These are phyloP conservation scores for Sturmia bella DNA, from an alignment of 2,888 invertebrate genomes.

Conservation along the genomic window DNA sequence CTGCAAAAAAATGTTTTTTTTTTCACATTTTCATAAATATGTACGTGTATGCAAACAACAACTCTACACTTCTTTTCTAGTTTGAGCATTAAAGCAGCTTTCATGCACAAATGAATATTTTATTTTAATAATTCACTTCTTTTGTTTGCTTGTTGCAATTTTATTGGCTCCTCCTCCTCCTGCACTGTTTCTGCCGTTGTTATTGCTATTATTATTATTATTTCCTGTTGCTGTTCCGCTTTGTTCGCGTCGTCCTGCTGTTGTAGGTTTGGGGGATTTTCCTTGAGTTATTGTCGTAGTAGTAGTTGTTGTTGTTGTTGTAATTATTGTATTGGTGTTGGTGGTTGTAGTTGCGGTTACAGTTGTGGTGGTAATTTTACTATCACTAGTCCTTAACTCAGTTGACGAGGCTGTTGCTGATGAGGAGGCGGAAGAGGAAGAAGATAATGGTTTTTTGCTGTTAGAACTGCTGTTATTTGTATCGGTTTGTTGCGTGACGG, in stretches of 20 bases:
- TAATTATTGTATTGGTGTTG: conserved; percentile 30
- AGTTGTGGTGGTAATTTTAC: conserved; percentile 51
- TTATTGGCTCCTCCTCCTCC: conserved; percentile 27
- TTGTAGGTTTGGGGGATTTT: conserved; percentile 46
- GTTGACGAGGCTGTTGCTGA: conserved; percentile 15
- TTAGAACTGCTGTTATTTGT: not conserved
- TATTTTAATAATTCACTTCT: conserved; percentile 32
- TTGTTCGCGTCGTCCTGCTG: conserved; percentile 52
- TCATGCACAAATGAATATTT: not conserved
- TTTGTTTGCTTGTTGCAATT: conserved; percentile 48
- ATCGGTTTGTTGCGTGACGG: conserved; percentile 52
- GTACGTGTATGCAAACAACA: not conserved
- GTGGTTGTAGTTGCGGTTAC: conserved; percentile 34
- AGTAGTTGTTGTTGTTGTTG: conserved; percentile 11
- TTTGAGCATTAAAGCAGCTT: conserved; percentile 4
- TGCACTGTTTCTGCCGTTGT: not conserved
- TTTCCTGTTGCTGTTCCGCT: conserved; percentile 15
- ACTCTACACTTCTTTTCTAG: not conserved
- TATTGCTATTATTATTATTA: conserved; percentile 11
- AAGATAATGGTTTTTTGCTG: conserved; percentile 34
- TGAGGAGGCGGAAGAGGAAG: too few species aligned
- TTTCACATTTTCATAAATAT: not conserved
- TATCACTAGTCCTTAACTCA: conserved; percentile 42
- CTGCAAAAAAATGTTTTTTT: conserved; percentile 8
- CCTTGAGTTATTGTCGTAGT: conserved; percentile 32